Conservation (phyloP, 2,113 vertebrate genomes). For the Osmerus mordax region DNA sequence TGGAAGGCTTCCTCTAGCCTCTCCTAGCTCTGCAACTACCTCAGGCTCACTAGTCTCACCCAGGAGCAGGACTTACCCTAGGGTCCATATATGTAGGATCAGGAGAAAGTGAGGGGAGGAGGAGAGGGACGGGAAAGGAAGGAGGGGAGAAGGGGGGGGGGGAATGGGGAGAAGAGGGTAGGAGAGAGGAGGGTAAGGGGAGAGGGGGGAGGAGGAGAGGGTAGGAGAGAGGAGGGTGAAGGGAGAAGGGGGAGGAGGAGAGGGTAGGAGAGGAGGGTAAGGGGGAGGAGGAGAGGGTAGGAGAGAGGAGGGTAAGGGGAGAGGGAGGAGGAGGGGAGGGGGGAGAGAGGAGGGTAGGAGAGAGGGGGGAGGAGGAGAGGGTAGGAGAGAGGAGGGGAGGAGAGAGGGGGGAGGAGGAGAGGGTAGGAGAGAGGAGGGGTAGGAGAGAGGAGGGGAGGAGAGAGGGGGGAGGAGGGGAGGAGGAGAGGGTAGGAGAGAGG, state of each 20-base stretch:
- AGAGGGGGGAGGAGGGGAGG: background rate
- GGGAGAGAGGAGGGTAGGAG: no score
- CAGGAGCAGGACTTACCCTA: no score
- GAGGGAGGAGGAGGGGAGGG: no score
- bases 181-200: no score
- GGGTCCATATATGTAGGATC: no score
- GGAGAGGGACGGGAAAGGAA: no score
- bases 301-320: background rate
- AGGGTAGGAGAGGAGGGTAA: background rate
- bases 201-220: background rate
- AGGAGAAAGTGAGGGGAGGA: no score
- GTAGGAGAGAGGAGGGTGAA: conserved; percentile 10
- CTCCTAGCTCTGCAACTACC: no score
- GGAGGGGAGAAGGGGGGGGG: background rate
- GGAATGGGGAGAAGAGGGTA: background rate
- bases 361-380: background rate
- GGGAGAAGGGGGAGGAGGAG: conserved; percentile 6
- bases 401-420: background rate
- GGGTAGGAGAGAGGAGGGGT: background rate
- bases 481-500: background rate
- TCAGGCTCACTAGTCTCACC: no score
- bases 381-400: no score
- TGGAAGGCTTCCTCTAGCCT: background rate
- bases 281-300: background rate
- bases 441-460: background rate